Conservation (phyloP, 2,797 vertebrate species). For the Rachycentron canadum region DNA sequence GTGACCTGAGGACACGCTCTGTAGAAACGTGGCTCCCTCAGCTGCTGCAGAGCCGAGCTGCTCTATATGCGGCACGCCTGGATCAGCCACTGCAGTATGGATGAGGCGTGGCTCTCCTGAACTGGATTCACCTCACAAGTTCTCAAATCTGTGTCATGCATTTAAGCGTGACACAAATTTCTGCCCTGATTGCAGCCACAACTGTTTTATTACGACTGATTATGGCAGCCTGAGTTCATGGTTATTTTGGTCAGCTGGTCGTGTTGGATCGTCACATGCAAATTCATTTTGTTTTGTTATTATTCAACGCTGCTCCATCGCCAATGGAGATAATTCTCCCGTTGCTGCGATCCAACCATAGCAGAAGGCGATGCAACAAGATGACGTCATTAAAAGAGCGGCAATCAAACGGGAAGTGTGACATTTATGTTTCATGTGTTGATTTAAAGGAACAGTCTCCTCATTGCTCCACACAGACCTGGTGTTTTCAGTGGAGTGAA, state of each 20-base stretch:
- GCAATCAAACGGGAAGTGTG: too few relatives aligned
- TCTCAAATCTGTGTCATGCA: background rate
- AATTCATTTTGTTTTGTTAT: background rate
- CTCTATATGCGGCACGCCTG: slow-evolving; percentile 55
- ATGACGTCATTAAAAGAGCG: background rate
- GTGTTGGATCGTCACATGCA: background rate
- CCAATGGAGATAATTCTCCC: background rate
- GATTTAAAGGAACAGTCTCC: background rate
- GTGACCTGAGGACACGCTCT: slow-evolving; percentile 70
- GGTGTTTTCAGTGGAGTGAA: background rate
- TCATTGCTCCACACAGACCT: background rate
- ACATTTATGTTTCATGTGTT: background rate
- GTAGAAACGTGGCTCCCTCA: slow-evolving; percentile 39
- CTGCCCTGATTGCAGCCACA: slow-evolving; percentile 28
- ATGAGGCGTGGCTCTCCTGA: slow-evolving; percentile 33
- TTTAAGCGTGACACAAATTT: slow-evolving; percentile 1
- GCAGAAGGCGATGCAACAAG: background rate
- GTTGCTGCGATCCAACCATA: too few relatives aligned
- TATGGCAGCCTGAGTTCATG: background rate
- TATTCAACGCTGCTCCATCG: background rate
- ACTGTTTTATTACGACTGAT: slow-evolving; percentile 10
- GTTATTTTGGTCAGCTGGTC: background rate
- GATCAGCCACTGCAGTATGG: slow-evolving; percentile 65
- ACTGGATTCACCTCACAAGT: slow-evolving; percentile 52
- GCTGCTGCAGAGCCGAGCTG: slow-evolving; percentile 51